A percentile compares a stretch with the other conserved stretches of the same genome.
Conservation (phyloP, 2,888 invertebrate genomes). For the Syrista parreyssii region DNA sequence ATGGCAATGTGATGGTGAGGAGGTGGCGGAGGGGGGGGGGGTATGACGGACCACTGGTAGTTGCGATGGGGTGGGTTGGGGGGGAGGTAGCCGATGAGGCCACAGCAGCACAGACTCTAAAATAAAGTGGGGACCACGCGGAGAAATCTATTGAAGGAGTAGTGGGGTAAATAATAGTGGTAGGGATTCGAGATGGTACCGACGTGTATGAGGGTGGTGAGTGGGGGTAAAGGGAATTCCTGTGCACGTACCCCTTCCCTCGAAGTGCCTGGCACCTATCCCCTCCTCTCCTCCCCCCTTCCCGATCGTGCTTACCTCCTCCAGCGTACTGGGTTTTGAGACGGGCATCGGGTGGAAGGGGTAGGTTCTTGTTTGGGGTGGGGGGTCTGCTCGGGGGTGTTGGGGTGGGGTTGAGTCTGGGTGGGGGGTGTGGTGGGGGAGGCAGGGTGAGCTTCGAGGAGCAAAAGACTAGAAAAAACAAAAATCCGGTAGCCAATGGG, state of each 20-base stretch:
- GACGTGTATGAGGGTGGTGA: constrained; percentile 1
- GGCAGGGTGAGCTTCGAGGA: no score
- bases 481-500: constrained; percentile 57
- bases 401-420: constrained; percentile 7
- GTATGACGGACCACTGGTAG: not conserved
- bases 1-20: constrained; percentile 1
- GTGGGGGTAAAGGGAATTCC: constrained; percentile 51
- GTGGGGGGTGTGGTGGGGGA: constrained; percentile 19
- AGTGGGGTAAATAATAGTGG: constrained; percentile 11
- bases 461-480: constrained; percentile 41
- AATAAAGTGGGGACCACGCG: constrained; percentile 12
- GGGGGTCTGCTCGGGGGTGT: not conserved
- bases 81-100: constrained; percentile 18
- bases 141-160: constrained; percentile 6
- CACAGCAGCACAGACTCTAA: constrained; percentile 14
- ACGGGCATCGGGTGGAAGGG: constrained; percentile 42
- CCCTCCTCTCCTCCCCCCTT: constrained; percentile 4
- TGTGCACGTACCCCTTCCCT: constrained; percentile 35
- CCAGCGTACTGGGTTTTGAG: constrained; percentile 36
- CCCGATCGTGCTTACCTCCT: not conserved
- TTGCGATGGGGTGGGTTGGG: no score
- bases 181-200: constrained; percentile 15
- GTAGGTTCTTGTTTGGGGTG: not conserved
- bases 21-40: constrained; percentile 22
- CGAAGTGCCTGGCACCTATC: not conserved